A percentile compares a stretch with the other conserved stretches of the same genome.
These are phyloP conservation scores for Phyllopteryx taeniolatus DNA, from an alignment of 2,113 vertebrate species.

Conservation along the genomic window DNA sequence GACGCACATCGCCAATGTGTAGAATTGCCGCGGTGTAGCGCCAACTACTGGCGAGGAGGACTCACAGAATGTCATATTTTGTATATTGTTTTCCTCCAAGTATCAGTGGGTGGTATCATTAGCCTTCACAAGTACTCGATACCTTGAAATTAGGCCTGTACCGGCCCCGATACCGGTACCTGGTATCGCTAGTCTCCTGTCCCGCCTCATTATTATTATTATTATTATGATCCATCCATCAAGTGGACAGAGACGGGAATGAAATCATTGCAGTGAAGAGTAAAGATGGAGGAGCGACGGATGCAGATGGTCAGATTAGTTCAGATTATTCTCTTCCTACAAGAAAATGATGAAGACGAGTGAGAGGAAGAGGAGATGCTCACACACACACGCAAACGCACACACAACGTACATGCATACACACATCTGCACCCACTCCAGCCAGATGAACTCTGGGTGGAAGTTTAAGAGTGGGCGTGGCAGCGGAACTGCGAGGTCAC, in stretches of 20 bases:
- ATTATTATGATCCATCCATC: too few species aligned
- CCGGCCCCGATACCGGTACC: too few species aligned
- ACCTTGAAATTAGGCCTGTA: too few species aligned
- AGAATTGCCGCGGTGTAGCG: too few species aligned
- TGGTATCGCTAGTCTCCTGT: too few species aligned
- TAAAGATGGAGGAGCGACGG: background rate
- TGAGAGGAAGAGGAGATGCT: slow-evolving; percentile 12
- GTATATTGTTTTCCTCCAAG: too few species aligned
- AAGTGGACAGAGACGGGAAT: background rate
- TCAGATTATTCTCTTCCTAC: slow-evolving; percentile 50
- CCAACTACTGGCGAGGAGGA: too few species aligned
- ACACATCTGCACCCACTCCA: slow-evolving; percentile 45
- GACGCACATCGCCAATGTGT: too few species aligned
- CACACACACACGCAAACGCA: slow-evolving; percentile 23
- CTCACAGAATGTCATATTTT: too few species aligned
- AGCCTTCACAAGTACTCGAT: too few species aligned
- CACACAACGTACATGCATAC: background rate
- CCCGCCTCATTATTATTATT: background rate
- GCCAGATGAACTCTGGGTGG: slow-evolving; percentile 54
- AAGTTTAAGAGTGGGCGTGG: slow-evolving; percentile 58
- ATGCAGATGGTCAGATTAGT: slow-evolving; percentile 55
- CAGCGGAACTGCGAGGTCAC: slow-evolving; percentile 43
- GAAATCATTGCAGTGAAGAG: background rate
- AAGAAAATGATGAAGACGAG: slow-evolving; percentile 14
- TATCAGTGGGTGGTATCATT: too few species aligned